Conservation (phyloP, 2,888 invertebrate species). For the Pristionchus maxplancki region DNA sequence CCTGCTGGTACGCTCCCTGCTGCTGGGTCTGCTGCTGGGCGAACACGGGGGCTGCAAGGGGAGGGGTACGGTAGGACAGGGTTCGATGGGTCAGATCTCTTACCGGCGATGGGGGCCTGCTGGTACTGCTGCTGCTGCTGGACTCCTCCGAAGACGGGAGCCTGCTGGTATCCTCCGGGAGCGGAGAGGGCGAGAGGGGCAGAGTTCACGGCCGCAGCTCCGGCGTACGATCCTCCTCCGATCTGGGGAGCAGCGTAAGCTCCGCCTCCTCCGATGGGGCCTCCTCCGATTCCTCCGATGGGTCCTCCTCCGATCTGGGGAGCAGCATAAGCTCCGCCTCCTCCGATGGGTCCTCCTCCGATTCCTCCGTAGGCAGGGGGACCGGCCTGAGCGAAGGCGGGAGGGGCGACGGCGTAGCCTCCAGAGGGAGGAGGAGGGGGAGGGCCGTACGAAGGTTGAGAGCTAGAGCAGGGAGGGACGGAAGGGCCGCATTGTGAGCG, state of each 20-base stretch:
- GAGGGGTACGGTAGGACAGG: not conserved
- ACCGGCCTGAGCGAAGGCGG: not conserved
- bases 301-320: constrained; percentile 30
- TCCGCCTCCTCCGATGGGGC: not conserved
- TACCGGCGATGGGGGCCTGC: constrained; percentile 6
- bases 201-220: constrained; percentile 23
- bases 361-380: constrained; percentile 7
- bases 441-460: not conserved
- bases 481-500: constrained; percentile 16
- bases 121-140: constrained; percentile 48
- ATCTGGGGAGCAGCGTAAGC: not conserved
- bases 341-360: constrained; percentile 37
- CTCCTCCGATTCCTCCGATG: not conserved
- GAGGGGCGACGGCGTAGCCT: constrained; percentile 40
- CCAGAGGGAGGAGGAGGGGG: not conserved
- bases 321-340: constrained; percentile 26
- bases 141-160: constrained; percentile 44
- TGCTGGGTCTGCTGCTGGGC: constrained; percentile 9
- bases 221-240: constrained; percentile 11
- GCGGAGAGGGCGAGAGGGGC: constrained; percentile 41
- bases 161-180: constrained; percentile 13
- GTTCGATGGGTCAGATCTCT: not conserved
- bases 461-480: constrained; percentile 43
- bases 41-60: constrained; percentile 11
- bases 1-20: constrained; percentile 16